Base-by-base conservation (phyloP, 2,113 vertebrate genomes). In the Astur gentilis region DNA sequence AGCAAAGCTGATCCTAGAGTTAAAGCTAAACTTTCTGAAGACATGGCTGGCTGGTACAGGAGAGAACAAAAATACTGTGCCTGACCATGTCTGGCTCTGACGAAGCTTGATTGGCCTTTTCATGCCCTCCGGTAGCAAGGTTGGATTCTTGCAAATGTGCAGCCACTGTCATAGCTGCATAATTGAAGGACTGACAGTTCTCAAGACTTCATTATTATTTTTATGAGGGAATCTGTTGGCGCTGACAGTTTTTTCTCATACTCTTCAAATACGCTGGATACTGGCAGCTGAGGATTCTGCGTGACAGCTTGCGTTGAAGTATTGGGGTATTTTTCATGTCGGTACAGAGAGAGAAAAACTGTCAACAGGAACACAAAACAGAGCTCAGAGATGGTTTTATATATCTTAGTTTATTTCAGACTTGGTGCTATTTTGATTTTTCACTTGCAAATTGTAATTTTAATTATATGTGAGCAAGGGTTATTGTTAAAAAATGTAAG, bases 171-270 rank as follows among this genome's bases (percentile, higher is more conserved):
- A 89, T 20, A 85, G 55, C 79, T 84, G 54, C 78, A 78, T 94
- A 85, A 94, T 6, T 83, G 85, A 95, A 97, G 86, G 69, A 86
- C 60, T 90, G 95, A 90, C 88, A 42, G 23, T 95, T 97, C 92
- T 93, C 87, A 92, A 95, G 96, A 82, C 89, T 91, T 90, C 89
- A 77, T 90, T 97, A 93, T 93, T 91, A 73, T 96, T 96, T 97
- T 96, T 92, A 95, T 94, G 96, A 87, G 71, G 64, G 71, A 67
- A 70, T 87, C 19, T 92, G 57, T 93, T 95, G 89, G 42, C 50
- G 90, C 52, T 95, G 70, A 79, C 89, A 82, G 49, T 83, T 94
- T 95, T 93, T 97, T 92, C 79, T 96, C 85, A 65, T 81, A 91
- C 64, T 93, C 84, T 87, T 97, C 84, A 96, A 93, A 87, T 86